Percentiles rank a stretch among this genome's conserved stretches.
Evolutionary conservation across 2,113 vertebrate species (phyloP).

Genomic region (Trematocara variabile): DNA sequence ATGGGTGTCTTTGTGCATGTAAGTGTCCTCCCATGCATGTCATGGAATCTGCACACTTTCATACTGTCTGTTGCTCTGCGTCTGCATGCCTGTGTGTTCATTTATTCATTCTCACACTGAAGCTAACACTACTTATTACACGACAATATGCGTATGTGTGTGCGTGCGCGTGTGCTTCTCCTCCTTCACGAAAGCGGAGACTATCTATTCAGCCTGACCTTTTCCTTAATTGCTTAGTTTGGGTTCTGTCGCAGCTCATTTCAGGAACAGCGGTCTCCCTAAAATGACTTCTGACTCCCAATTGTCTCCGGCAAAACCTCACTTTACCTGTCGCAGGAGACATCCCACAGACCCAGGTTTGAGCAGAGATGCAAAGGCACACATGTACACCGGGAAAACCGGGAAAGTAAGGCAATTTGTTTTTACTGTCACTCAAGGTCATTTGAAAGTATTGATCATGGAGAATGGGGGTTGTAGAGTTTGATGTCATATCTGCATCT

Average conservation of each 20-base stretch:
- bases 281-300: conserved; percentile 63
- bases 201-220: conserved; percentile 71
- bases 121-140: conserved; percentile 16
- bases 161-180: not conserved
- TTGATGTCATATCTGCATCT: not conserved
- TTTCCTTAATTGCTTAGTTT: conserved; percentile 75
- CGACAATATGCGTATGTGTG: not conserved
- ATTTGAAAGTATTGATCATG: not conserved
- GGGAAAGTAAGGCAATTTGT: conserved; percentile 5
- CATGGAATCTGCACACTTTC: not conserved
- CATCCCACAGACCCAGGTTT: conserved; percentile 23
- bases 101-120: not conserved
- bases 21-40: not conserved
- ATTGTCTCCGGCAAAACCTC: conserved; percentile 49
- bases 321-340: conserved; percentile 39
- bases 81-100: not conserved
- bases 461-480: not conserved
- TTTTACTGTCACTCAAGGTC: conserved; percentile 22
- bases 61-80: not conserved
- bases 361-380: not conserved
- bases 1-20: conserved; percentile 14
- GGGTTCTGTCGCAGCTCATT: conserved; percentile 63
- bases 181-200: conserved; percentile 55
- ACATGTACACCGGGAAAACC: not conserved
- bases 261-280: conserved; percentile 35